Percentiles rank a stretch among this genome's conserved stretches.
Evolutionary conservation across 2,888 invertebrate genomes (phyloP).

Genomic region (Caenorhabditis angaria): DNA sequence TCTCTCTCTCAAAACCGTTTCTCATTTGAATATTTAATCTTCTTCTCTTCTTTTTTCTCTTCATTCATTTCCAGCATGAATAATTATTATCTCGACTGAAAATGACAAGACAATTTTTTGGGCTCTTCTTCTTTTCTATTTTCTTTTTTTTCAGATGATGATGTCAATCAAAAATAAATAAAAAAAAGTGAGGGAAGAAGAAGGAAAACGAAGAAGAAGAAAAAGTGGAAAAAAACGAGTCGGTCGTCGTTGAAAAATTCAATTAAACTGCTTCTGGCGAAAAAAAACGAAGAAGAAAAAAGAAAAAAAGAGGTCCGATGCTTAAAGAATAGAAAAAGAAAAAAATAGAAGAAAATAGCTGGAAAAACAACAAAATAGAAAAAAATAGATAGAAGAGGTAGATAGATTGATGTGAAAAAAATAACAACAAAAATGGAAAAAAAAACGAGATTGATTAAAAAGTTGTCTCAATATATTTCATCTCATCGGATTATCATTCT

Average conservation of each 20-base stretch:
- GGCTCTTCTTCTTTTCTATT: neutral
- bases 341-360: neutral
- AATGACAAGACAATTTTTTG: constrained; percentile 3
- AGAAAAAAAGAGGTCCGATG: neutral
- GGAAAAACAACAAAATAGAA: constrained; percentile 1
- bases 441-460: too few species aligned
- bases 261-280: constrained; percentile 1
- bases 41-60: neutral
- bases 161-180: neutral
- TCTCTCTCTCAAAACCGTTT: constrained; percentile 2
- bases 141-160: neutral
- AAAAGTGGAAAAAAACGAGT: constrained; percentile 3
- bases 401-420: neutral
- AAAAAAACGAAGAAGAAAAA: neutral
- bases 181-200: constrained; percentile 5
- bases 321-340: too few species aligned
- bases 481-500: neutral
- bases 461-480: neutral
- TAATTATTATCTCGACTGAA: neutral
- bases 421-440: neutral
- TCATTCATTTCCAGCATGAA: neutral
- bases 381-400: neutral
- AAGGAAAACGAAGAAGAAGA: neutral
- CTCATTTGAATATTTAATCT: neutral
- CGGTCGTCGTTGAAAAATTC: neutral